Conservation (phyloP, 2,888 invertebrate genomes). For the Acrobeloides nanus region DNA sequence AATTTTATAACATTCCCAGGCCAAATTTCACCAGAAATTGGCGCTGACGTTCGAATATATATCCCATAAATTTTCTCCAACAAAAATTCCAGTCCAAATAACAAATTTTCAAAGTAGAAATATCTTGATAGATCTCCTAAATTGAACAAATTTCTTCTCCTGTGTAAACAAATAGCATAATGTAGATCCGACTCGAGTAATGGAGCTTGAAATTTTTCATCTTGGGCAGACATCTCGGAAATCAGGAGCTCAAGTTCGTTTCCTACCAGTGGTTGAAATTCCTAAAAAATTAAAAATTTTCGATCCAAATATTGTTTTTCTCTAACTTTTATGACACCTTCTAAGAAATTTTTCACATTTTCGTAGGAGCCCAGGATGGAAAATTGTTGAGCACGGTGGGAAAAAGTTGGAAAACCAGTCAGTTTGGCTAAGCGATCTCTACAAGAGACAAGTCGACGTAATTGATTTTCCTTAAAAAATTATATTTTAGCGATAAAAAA, state of each 20-base stretch:
- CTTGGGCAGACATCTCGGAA: too few species aligned
- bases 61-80: constrained; percentile 60
- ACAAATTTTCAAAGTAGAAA: constrained; percentile 15
- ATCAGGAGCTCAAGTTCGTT: constrained; percentile 36
- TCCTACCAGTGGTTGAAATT: constrained; percentile 31
- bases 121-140: constrained; percentile 15
- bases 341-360: constrained; percentile 35
- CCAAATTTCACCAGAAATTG: constrained; percentile 73
- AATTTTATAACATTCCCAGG: constrained; percentile 80
- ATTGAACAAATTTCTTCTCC: too few species aligned
- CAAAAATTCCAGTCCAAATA: constrained; percentile 85
- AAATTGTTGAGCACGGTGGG: constrained; percentile 78
- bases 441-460: constrained; percentile 68
- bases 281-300: constrained; percentile 14
- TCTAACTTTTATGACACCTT: constrained; percentile 35
- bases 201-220: too few species aligned
- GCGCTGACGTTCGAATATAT: constrained; percentile 20
- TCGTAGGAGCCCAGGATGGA: constrained; percentile 63
- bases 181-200: too few species aligned
- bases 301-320: constrained; percentile 1
- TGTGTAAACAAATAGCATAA: too few species aligned
- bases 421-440: constrained; percentile 73
- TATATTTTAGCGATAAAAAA: background rate
- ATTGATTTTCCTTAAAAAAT: constrained; percentile 61
- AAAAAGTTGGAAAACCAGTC: constrained; percentile 82